Percentiles rank a stretch among this genome's conserved stretches.
Conservation (phyloP, 2,888 invertebrate genomes). For the Pyrgus malvae region DNA sequence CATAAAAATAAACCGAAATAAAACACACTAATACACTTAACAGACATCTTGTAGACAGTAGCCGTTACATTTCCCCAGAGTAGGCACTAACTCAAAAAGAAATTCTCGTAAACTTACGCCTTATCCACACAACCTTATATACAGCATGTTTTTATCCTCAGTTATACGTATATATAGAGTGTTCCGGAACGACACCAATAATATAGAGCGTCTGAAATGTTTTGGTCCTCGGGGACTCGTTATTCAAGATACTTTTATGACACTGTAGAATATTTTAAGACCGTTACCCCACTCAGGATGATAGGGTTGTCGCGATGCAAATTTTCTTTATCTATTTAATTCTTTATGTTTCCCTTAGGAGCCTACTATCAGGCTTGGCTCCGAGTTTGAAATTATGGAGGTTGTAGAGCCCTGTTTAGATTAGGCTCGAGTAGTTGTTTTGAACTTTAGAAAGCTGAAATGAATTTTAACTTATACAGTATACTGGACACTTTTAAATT, state of each 20-base stretch:
- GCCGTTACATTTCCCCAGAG: too few relatives aligned
- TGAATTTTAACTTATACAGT: too few relatives aligned
- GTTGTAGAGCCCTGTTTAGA: not conserved
- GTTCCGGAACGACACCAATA: conserved; percentile 27
- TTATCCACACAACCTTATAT: not conserved
- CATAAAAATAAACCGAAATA: too few relatives aligned
- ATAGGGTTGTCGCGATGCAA: conserved; percentile 31
- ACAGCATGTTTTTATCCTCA: not conserved
- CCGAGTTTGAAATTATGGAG: not conserved
- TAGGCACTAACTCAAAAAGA: too few relatives aligned
- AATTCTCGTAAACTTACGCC: too few relatives aligned
- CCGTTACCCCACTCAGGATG: conserved; percentile 50
- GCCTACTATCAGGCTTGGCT: not conserved
- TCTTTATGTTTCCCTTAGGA: conserved; percentile 11
- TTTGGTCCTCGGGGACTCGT: conserved; percentile 52
- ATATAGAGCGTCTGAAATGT: conserved; percentile 30
- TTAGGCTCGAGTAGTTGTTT: not conserved
- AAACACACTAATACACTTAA: too few relatives aligned
- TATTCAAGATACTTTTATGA: conserved; percentile 68
- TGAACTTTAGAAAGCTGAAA: too few relatives aligned
- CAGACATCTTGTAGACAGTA: not conserved
- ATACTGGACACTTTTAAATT: too few relatives aligned
- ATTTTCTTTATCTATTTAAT: conserved; percentile 20
- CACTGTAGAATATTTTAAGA: conserved; percentile 73
- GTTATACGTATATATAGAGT: not conserved